Evolutionary conservation across 2,797 vertebrate species (phyloP), one percentile per base, ranked within the genome.

Genomic region (Anguilla pacifica): DNA sequence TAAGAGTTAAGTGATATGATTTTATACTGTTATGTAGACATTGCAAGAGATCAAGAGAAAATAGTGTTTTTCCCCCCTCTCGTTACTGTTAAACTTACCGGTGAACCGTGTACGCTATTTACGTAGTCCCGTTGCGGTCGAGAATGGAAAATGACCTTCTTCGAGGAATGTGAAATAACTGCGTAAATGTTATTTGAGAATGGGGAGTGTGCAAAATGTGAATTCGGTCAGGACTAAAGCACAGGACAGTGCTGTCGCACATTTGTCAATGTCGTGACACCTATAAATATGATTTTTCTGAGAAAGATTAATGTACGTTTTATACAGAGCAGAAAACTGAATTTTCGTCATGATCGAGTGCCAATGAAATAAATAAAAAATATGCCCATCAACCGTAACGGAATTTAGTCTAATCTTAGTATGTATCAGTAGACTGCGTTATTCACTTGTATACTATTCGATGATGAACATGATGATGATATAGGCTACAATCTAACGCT

Each of bases 1-100:
- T 89, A 99, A 99, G 97, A 98, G 98, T 98, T 98, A 97, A 98
- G 98, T 98, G 91, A n/a, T 81, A 86, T 89, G 89, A 85, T 83
- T 90, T 88, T 91, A 84, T 89, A 10, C 74, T 59, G 77, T 3
- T 87, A 49, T 51, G 39, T 17, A 10, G 77, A 74, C 53, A 19
- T 43, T 64, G 86, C 55, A 51, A 7, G 57, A 11, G 25, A 86
- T 85, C 13, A 39, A 28, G 61, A 55, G 11, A 77, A 84, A 84
- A 74, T 13, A 49, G 49, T 57, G 89, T 77, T 86, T 88, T 67
- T 57, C 57, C 43, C 57, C 35, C 74, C 74, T 22, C 13, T 81
- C 87, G 86, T 90, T 19, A 90, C 59, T 89, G 85, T 84, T 87
- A 74, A 95, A 95, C 85, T 95, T 94, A 87, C 92, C 93, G 93